Evolutionary conservation across 2,888 invertebrate genomes (phyloP).

Genomic region (Glyphotaelius pellucidus): DNA sequence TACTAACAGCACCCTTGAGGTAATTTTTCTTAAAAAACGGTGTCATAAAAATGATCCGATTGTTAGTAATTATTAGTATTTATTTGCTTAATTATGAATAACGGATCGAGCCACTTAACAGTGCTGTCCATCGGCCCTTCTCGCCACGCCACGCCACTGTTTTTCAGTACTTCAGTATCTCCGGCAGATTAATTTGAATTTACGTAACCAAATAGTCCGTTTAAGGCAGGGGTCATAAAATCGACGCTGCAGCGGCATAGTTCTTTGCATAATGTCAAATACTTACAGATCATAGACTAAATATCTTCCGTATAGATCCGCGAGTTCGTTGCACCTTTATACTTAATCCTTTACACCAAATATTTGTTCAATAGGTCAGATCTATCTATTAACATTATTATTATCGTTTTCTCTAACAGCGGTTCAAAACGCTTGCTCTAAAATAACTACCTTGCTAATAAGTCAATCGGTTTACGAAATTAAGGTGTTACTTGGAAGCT

Average conservation of each 20-base stretch:
- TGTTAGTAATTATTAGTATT: too few species aligned
- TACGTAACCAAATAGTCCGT: conserved; percentile 18
- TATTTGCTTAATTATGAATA: too few species aligned
- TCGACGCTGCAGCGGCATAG: neutral
- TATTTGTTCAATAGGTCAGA: neutral
- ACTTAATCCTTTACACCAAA: neutral
- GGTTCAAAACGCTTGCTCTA: neutral
- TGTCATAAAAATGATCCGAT: too few species aligned
- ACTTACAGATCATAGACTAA: neutral
- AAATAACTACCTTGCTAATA: neutral
- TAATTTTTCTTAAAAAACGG: too few species aligned
- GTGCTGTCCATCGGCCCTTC: neutral
- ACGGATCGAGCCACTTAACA: too few species aligned
- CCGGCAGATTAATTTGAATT: conserved; percentile 16
- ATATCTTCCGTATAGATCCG: neutral
- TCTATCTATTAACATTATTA: neutral
- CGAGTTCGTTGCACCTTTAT: neutral
- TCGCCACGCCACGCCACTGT: neutral
- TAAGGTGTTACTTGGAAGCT: neutral
- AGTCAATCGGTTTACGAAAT: neutral
- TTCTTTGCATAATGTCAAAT: neutral
- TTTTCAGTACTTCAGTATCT: neutral
- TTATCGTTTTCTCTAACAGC: neutral
- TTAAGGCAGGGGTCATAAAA: conserved; percentile 10
- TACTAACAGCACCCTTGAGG: too few species aligned